Evolutionary conservation across 2,888 invertebrate genomes (phyloP).

Genomic region (Plebejus anna): DNA sequence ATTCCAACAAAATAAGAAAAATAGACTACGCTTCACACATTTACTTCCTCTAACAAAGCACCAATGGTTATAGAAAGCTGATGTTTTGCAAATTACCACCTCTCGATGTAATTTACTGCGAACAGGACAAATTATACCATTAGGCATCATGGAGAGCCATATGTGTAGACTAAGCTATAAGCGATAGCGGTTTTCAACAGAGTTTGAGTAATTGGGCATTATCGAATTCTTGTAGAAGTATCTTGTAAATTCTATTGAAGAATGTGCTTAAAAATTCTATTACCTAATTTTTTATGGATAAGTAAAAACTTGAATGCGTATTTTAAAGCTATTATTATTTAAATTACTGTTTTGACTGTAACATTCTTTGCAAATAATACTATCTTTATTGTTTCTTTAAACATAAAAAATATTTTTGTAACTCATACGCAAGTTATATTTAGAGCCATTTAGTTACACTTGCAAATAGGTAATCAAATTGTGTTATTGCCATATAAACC

Average conservation of each 20-base stretch:
- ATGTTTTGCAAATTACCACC: constrained; percentile 50
- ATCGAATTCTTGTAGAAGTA: background rate
- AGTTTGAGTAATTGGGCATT: background rate
- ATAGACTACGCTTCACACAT: background rate
- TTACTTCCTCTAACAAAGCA: background rate
- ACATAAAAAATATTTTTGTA: no score
- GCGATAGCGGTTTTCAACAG: constrained; percentile 31
- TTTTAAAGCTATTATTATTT: no score
- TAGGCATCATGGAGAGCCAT: constrained; percentile 53
- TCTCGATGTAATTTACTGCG: constrained; percentile 46
- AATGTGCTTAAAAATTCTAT: no score
- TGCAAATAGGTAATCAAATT: background rate
- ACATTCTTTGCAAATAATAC: no score
- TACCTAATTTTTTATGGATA: no score
- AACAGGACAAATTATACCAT: constrained; percentile 57
- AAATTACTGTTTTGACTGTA: no score
- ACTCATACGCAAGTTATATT: no score
- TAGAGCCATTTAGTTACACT: no score
- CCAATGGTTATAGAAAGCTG: constrained; percentile 31
- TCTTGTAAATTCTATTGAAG: background rate
- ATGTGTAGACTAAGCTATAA: constrained; percentile 45
- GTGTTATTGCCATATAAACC: background rate
- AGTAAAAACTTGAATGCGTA: no score
- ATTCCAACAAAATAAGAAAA: no score
- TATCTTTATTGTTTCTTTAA: no score